A percentile compares a stretch with the other conserved stretches of the same genome.
phyloP scores from a whole-genome alignment of 1,140 invertebrate species.

The Thalassaphorura encarpata region DNA sequence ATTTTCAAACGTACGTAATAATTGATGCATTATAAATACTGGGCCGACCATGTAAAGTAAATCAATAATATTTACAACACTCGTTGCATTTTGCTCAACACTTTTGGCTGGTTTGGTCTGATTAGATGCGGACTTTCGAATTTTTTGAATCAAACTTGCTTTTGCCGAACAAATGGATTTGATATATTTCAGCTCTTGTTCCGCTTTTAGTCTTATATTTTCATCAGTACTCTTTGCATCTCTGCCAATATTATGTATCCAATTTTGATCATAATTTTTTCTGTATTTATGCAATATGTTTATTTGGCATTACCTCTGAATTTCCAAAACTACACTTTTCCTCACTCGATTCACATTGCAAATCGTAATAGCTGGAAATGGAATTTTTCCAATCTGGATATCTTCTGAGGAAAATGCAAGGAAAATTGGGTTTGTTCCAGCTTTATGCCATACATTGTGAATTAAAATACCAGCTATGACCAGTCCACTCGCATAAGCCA shows the following conservation, averaged over 20 bases:
- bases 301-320: neutral
- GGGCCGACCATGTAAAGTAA: too few relatives aligned
- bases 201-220: too few relatives aligned
- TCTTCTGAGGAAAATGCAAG: constrained; percentile 17
- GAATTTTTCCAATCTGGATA: constrained; percentile 21
- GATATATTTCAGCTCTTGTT: too few relatives aligned
- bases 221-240: too few relatives aligned
- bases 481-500: constrained; percentile 41
- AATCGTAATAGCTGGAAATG: constrained; percentile 33
- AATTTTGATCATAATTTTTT: too few relatives aligned
- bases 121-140: too few relatives aligned
- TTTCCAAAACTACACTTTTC: constrained; percentile 10
- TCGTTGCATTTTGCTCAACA: too few relatives aligned
- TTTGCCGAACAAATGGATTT: neutral
- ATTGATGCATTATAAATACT: too few relatives aligned
- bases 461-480: constrained; percentile 42
- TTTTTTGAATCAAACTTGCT: neutral
- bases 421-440: constrained; percentile 22
- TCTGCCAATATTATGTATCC: too few relatives aligned
- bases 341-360: constrained; percentile 31
- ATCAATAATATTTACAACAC: too few relatives aligned
- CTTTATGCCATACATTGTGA: constrained; percentile 31
- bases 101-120: too few relatives aligned
- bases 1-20: too few relatives aligned
- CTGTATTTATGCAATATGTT: neutral